Evolutionary conservation across 2,888 invertebrate genomes (phyloP).

Genomic region (Arctia plantaginis): DNA sequence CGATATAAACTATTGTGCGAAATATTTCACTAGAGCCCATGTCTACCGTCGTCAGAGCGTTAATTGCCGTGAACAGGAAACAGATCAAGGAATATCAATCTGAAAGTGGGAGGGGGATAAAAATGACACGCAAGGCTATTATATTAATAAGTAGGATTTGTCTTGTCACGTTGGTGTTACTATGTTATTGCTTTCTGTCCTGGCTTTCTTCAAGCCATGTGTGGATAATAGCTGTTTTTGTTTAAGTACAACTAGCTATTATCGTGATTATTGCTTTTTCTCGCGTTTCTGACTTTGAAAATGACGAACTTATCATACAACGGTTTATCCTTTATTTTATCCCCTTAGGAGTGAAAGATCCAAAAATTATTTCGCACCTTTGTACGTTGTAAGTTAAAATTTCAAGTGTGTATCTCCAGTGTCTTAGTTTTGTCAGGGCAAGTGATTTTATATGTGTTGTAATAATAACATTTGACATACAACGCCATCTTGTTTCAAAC

Average conservation of each 20-base stretch:
- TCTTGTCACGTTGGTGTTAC: conserved; percentile 1
- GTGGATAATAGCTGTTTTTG: not conserved
- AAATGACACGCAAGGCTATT: conserved; percentile 37
- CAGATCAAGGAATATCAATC: conserved; percentile 54
- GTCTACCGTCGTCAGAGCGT: conserved; percentile 52
- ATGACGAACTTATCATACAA: too few relatives aligned
- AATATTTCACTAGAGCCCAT: conserved; percentile 41
- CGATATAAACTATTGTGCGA: conserved; percentile 38
- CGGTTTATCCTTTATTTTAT: too few relatives aligned
- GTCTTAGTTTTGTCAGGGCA: too few relatives aligned
- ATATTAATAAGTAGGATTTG: conserved; percentile 18
- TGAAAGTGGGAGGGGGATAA: conserved; percentile 44
- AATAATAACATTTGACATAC: too few relatives aligned
- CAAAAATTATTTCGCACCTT: too few relatives aligned
- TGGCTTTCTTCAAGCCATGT: not conserved
- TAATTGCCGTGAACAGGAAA: conserved; percentile 56
- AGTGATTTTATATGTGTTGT: too few relatives aligned
- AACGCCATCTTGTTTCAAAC: too few relatives aligned
- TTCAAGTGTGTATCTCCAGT: too few relatives aligned
- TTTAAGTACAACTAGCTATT: not conserved
- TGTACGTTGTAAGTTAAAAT: too few relatives aligned
- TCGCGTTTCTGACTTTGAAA: too few relatives aligned
- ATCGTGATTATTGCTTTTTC: too few relatives aligned
- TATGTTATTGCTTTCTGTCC: not conserved
- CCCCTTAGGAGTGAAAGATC: too few relatives aligned